phyloP scores from a whole-genome alignment of 2,113 vertebrate species.

The Dinomys branickii region DNA sequence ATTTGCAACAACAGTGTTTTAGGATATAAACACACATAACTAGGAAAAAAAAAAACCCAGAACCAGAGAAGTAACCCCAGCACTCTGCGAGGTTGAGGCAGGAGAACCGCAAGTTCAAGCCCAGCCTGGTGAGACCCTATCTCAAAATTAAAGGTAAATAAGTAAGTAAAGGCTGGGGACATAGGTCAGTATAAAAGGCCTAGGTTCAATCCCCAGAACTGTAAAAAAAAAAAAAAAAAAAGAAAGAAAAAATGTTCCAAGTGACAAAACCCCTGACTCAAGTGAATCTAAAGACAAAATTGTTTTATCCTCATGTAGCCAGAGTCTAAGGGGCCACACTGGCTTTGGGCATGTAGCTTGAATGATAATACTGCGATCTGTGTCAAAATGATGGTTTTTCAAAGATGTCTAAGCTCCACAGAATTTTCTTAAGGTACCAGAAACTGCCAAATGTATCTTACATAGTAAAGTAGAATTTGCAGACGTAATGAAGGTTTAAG shows the following conservation, averaged over 20 bases:
- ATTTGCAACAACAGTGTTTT: background rate
- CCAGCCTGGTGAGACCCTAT: background rate
- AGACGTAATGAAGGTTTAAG: background rate
- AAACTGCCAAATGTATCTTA: background rate
- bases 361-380: background rate
- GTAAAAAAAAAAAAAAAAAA: background rate
- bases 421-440: background rate
- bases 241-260: background rate
- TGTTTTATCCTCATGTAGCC: background rate
- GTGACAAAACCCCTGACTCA: background rate
- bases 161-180: background rate
- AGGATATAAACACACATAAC: background rate
- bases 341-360: background rate
- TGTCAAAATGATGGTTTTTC: background rate
- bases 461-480: background rate
- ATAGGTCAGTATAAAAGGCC: background rate
- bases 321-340: background rate
- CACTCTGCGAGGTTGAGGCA: background rate
- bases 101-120: background rate
- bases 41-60: background rate
- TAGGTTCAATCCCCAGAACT: background rate
- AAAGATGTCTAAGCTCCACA: background rate
- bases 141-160: background rate
- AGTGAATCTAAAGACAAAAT: background rate
- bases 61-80: background rate